A percentile compares a stretch with the other conserved stretches of the same genome.
These are phyloP conservation scores for Micrastur ruficollis DNA, from an alignment of 2,797 vertebrate genomes.

Conservation along the genomic window DNA sequence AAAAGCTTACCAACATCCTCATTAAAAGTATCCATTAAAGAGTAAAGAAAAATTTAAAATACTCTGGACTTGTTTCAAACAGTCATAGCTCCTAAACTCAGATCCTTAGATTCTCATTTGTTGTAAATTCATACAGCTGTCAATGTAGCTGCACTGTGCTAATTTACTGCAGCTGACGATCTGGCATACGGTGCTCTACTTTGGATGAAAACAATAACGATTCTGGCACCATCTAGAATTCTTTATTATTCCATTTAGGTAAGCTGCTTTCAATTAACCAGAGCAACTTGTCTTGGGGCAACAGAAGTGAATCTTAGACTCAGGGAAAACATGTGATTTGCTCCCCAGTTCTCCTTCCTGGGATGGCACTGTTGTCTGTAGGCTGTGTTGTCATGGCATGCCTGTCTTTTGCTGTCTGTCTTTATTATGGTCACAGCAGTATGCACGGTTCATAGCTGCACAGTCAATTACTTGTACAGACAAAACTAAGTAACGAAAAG, in stretches of 20 bases:
- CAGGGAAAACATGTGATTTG: neutral
- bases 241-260: neutral
- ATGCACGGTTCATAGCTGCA: neutral
- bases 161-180: neutral
- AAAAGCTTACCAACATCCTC: neutral
- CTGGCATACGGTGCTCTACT: neutral
- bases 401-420: neutral
- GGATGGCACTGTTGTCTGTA: neutral
- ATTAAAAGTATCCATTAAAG: neutral
- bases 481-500: neutral
- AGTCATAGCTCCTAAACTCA: neutral
- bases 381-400: neutral
- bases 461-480: slow-evolving; percentile 2
- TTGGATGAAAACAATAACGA: neutral
- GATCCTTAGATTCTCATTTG: neutral
- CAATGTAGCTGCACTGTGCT: neutral
- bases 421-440: neutral
- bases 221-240: neutral
- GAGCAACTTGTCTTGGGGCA: neutral
- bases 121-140: neutral
- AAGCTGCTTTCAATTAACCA: slow-evolving; percentile 6
- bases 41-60: neutral
- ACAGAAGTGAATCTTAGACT: neutral
- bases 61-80: neutral
- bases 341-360: neutral